Percentiles rank a stretch among this genome's conserved stretches.
Evolutionary conservation across 1,140 invertebrate genomes (phyloP).

Genomic region (Rhysida immarginata): DNA sequence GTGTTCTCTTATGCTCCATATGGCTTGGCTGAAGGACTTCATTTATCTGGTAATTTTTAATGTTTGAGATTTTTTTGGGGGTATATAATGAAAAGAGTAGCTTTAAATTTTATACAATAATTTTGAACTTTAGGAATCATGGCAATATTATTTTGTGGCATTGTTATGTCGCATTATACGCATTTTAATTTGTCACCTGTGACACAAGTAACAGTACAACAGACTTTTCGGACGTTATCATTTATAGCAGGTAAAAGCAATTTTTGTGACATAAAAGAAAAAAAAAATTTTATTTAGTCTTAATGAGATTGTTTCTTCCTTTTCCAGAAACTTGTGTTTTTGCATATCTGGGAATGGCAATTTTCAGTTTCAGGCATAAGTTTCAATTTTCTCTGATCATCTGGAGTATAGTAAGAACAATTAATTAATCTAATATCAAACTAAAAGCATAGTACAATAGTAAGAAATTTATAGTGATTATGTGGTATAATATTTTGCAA

Average conservation of each 20-base stretch:
- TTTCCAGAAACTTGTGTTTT: slow-evolving; percentile 86
- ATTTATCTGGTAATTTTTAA: slow-evolving; percentile 71
- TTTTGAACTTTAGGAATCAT: slow-evolving; percentile 61
- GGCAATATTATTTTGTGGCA: slow-evolving; percentile 97
- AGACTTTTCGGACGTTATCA: slow-evolving; percentile 91
- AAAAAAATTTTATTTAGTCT: too few relatives aligned
- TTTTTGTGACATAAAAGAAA: background rate
- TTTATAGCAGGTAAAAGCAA: slow-evolving; percentile 60
- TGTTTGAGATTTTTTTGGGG: background rate
- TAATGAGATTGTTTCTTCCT: slow-evolving; percentile 11
- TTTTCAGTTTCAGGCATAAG: slow-evolving; percentile 82
- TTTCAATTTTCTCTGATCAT: slow-evolving; percentile 62
- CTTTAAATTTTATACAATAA: background rate
- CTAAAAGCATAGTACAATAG: too few relatives aligned
- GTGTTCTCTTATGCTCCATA: slow-evolving; percentile 98
- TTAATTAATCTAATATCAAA: too few relatives aligned
- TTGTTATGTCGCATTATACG: slow-evolving; percentile 99
- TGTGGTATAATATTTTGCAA: too few relatives aligned
- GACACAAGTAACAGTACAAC: slow-evolving; percentile 97
- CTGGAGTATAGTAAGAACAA: slow-evolving; percentile 70
- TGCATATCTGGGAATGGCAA: slow-evolving; percentile 93
- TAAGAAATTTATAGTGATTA: too few relatives aligned
- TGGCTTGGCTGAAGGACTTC: slow-evolving; percentile 90
- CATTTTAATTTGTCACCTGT: slow-evolving; percentile 97
- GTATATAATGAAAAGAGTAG: background rate